Base-by-base conservation (phyloP, 2,888 invertebrate species). In the Apodemia zela region DNA sequence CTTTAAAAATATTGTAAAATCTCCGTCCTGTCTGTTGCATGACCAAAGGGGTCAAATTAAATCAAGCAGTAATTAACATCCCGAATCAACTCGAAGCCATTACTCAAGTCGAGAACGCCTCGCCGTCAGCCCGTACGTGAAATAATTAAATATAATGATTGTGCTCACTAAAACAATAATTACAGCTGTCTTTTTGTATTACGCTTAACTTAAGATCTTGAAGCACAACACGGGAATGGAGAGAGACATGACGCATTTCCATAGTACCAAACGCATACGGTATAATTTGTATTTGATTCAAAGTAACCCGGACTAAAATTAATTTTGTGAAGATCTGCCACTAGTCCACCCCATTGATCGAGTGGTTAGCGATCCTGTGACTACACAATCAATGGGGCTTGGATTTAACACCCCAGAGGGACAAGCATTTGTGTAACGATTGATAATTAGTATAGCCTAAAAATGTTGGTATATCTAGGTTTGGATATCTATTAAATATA, bases 101-200 rank as follows among this genome's bases (percentile, higher is more conserved):
- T 54, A 54, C 25, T 54, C 54, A 54, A 54, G 54, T 54, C 54
- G 54, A 54, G 21, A 18, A 54, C 54, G 54, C 54, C 21, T 54
- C 13, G 25, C 7, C 15, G 54, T 54, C 54, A 15, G 54, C n/a
- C n/a, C 6, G 42, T n/a, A 54, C 54, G 25, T 54, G 69, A 71
- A 68, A 75, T 79, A 78, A 81, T 81, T 79, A 79, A 80, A 80
- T 80, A 74, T 77, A 78, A 84, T 79, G 75, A 75, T 71, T 69
- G 76, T 77, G 78, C 82, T 82, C 81, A 76, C 75, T 79, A 75
- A 72, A 74, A 76, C 76, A 82, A 84, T 84, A 85, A 85, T 84
- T 70, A 67, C 65, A 57, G 54, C 62, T 66, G 68, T 67, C 67
- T 64, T 65, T 65, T 65, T 54, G 54, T 54, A 15, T 54, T 54